These are phyloP conservation scores for Trichopria drosophilae DNA, from an alignment of 2,888 invertebrate genomes.

Conservation along the genomic window DNA sequence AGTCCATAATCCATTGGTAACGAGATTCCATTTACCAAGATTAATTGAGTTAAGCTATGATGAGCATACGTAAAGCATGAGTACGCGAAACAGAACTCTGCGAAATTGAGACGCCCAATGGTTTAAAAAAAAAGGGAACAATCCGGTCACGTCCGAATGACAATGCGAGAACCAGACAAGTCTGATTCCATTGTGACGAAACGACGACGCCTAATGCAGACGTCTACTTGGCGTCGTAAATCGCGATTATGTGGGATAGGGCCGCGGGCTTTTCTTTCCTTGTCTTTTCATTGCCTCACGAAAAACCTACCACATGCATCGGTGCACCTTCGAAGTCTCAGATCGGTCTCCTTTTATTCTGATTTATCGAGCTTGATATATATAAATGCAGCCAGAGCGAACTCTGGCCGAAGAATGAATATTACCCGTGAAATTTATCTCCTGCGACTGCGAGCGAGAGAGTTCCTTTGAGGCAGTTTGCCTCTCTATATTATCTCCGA, in stretches of 20 bases:
- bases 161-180: slow-evolving; percentile 8
- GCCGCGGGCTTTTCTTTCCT: slow-evolving; percentile 23
- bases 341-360: slow-evolving; percentile 33
- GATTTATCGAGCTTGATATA: slow-evolving; percentile 35
- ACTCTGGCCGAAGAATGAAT: slow-evolving; percentile 26
- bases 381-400: slow-evolving; percentile 31
- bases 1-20: too few relatives aligned
- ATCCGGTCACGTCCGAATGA: too few relatives aligned
- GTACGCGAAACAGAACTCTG: too few relatives aligned
- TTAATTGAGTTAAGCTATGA: too few relatives aligned
- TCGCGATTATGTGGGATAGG: slow-evolving; percentile 32
- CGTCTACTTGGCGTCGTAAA: slow-evolving; percentile 33
- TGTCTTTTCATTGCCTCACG: slow-evolving; percentile 31
- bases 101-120: too few relatives aligned
- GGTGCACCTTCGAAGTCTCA: too few relatives aligned
- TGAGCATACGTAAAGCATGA: too few relatives aligned
- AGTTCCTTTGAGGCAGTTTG: too few relatives aligned
- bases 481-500: too few relatives aligned
- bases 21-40: too few relatives aligned
- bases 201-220: slow-evolving; percentile 34
- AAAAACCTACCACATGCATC: slow-evolving; percentile 27
- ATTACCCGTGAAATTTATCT: slow-evolving; percentile 33
- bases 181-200: slow-evolving; percentile 30
- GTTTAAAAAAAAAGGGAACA: too few relatives aligned
- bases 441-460: slow-evolving; percentile 33